phyloP scores from a whole-genome alignment of 2,113 vertebrate species.

The Paedocypris sp. region DNA sequence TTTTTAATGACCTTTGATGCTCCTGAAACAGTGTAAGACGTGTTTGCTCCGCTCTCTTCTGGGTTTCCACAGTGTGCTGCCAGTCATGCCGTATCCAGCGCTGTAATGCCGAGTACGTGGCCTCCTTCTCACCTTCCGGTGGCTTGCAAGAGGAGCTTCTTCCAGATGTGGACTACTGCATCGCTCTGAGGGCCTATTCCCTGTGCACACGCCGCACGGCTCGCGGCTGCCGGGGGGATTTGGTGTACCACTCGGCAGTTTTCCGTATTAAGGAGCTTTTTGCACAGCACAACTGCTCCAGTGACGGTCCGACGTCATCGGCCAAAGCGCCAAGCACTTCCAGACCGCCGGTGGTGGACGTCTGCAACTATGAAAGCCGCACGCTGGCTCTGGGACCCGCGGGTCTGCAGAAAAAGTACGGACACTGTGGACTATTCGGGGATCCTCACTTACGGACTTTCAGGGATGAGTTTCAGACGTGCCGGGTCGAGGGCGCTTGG shows the following conservation, averaged over 20 bases:
- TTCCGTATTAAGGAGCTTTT: conserved; percentile 72
- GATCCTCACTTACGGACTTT: conserved; percentile 73
- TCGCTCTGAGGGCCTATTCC: conserved; percentile 61
- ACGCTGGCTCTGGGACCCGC: conserved; percentile 38
- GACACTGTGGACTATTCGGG: conserved; percentile 73
- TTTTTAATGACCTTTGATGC: too few relatives aligned
- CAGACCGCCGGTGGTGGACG: conserved; percentile 49
- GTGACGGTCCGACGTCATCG: conserved; percentile 64
- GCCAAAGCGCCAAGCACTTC: conserved; percentile 52
- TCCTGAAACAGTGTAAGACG: too few relatives aligned
- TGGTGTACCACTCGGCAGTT: conserved; percentile 69
- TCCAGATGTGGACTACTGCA: conserved; percentile 65
- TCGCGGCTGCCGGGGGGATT: conserved; percentile 63
- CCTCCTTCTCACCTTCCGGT: conserved; percentile 60
- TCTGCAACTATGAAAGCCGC: conserved; percentile 61
- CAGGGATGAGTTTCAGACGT: conserved; percentile 73
- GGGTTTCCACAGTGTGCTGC: conserved; percentile 53
- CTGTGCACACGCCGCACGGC: conserved; percentile 65
- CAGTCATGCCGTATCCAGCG: conserved; percentile 71
- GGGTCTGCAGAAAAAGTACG: conserved; percentile 58
- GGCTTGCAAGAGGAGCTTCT: conserved; percentile 58
- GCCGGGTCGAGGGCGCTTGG: conserved; percentile 73
- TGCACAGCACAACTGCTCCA: conserved; percentile 71
- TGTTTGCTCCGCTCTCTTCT: conserved; percentile 13
- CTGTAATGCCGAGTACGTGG: conserved; percentile 67